These are phyloP conservation scores for Ectropis crepuscularia DNA, from an alignment of 2,888 invertebrate genomes.

Conservation along the genomic window DNA sequence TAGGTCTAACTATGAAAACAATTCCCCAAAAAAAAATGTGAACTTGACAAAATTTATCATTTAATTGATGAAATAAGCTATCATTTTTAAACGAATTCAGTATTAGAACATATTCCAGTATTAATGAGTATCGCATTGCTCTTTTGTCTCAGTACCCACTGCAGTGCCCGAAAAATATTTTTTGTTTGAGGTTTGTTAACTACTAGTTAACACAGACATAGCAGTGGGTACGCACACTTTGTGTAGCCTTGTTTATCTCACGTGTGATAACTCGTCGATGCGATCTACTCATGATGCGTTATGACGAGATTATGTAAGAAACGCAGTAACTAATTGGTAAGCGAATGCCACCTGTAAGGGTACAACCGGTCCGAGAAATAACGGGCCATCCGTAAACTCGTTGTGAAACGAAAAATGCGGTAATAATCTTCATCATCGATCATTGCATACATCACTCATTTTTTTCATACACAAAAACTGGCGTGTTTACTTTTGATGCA, in stretches of 20 bases:
- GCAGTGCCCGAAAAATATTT: no score
- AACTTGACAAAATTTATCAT: no score
- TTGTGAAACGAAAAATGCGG: slow-evolving; percentile 64
- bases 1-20: no score
- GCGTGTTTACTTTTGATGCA: slow-evolving; percentile 24
- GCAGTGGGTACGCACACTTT: no score
- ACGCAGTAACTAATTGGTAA: slow-evolving; percentile 72
- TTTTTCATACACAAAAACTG: slow-evolving; percentile 45
- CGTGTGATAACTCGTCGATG: slow-evolving; percentile 26
- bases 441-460: slow-evolving; percentile 50
- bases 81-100: no score
- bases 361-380: slow-evolving; percentile 64
- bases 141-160: no score
- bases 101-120: no score
- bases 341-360: slow-evolving; percentile 55
- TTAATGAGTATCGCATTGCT: no score
- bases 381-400: slow-evolving; percentile 70
- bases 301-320: slow-evolving; percentile 68
- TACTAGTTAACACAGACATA: no score
- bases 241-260: slow-evolving; percentile 6
- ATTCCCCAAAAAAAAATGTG: no score
- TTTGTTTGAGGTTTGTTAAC: no score
- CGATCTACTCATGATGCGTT: slow-evolving; percentile 47
- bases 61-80: no score
- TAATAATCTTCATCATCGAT: slow-evolving; percentile 52